phyloP scores from a whole-genome alignment of 2,888 invertebrate genomes.

The Ptychoptera contaminata region DNA sequence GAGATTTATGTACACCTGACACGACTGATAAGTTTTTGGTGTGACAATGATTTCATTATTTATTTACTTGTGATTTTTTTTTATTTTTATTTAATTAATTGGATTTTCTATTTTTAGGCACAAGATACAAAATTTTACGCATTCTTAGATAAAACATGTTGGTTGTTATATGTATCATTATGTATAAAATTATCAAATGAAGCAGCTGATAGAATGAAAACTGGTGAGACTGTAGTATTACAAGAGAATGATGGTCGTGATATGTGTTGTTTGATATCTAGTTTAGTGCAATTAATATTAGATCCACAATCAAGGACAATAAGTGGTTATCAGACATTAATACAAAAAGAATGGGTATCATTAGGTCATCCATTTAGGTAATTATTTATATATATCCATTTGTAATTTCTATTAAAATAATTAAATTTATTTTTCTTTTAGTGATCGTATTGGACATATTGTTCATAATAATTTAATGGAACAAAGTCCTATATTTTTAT shows the following conservation, averaged over 20 bases:
- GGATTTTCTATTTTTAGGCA: slow-evolving; percentile 27
- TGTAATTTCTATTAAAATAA: too few species aligned
- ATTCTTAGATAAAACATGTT: slow-evolving; percentile 62
- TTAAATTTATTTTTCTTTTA: slow-evolving; percentile 6
- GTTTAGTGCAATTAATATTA: slow-evolving; percentile 69
- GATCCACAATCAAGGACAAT: slow-evolving; percentile 73
- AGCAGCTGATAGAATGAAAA: slow-evolving; percentile 47
- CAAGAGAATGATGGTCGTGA: slow-evolving; percentile 85
- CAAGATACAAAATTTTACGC: slow-evolving; percentile 73
- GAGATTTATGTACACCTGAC: slow-evolving; percentile 66
- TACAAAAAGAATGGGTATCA: slow-evolving; percentile 92
- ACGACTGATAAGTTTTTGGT: slow-evolving; percentile 46
- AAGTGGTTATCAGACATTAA: slow-evolving; percentile 72
- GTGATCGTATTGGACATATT: slow-evolving; percentile 48
- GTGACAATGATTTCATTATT: slow-evolving; percentile 13
- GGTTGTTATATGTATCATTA: slow-evolving; percentile 67
- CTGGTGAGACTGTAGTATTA: slow-evolving; percentile 61
- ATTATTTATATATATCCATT: not conserved
- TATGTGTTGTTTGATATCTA: slow-evolving; percentile 71
- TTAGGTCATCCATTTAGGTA: slow-evolving; percentile 70
- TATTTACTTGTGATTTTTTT: not conserved
- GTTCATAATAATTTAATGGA: slow-evolving; percentile 41
- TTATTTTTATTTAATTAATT: not conserved
- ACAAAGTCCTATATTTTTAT: slow-evolving; percentile 71
- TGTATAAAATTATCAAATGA: slow-evolving; percentile 60